Conservation (phyloP, 2,797 vertebrate genomes). For the Poecilia picta region DNA sequence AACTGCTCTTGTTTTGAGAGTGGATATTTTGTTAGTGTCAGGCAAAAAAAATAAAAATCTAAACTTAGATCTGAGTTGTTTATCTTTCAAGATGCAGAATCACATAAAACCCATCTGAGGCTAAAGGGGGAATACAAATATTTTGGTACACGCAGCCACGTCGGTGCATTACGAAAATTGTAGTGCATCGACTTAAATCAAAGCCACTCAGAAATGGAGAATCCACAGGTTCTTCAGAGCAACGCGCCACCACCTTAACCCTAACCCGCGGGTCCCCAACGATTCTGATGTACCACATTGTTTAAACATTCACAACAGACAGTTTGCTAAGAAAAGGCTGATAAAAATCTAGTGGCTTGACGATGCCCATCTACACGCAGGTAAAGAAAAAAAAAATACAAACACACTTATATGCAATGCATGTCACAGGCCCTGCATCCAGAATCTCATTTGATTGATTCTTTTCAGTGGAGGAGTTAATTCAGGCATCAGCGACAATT, state of each 20-base stretch:
- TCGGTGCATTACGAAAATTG: too few species aligned
- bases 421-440: conserved; percentile 9
- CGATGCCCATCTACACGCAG: neutral
- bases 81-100: neutral
- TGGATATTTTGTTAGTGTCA: neutral
- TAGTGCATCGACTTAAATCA: neutral
- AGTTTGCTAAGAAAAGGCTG: conserved; percentile 13
- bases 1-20: neutral
- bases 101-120: neutral
- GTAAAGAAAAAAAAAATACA: neutral
- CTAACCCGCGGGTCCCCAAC: conserved; percentile 26
- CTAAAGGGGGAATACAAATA: neutral
- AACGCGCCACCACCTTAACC: conserved; percentile 28
- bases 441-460: conserved; percentile 28
- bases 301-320: conserved; percentile 31
- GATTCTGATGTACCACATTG: conserved; percentile 17
- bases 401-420: conserved; percentile 3
- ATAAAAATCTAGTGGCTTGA: conserved; percentile 8
- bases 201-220: conserved; percentile 13
- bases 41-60: neutral
- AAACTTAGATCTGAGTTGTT: neutral
- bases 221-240: conserved; percentile 45
- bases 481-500: conserved; percentile 13
- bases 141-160: too few species aligned
- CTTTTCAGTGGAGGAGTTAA: conserved; percentile 21